Base-by-base conservation (phyloP, 2,113 vertebrate species). In the Sapayoa aenigma region DNA sequence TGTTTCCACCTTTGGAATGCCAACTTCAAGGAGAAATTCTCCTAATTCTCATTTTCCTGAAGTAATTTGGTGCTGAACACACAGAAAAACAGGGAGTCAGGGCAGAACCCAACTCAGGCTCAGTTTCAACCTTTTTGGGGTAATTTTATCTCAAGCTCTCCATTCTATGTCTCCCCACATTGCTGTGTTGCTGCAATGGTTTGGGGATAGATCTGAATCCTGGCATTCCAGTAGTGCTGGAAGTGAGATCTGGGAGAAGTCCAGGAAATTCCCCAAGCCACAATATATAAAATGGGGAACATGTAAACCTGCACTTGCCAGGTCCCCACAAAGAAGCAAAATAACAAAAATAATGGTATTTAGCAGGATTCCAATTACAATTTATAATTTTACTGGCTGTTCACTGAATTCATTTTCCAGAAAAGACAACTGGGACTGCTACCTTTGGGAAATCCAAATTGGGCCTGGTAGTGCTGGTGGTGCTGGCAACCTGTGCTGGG, bases 31-130 rank as follows among this genome's bases (percentile, higher is more conserved):
- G 55, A 74, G 41, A 87, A 92, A 87, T 35, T 59, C 80, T 75
- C 30, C 6, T 3, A 8, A 33, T 39, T 47, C 69, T 39, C 9
- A 1, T 33, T 77, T 52, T 78, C 50, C n/a, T 44, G 27, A 12
- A 84, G 39, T 35, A 42, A 15, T 12, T 23, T 63, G 62, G 56
- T 75, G 16, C 67, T 22, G 58, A 71, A 12, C 46, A 49, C 16
- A 4, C 0, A 5, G 46, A 17, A 33, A 56, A 30, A 0, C 0
- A 0, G 46, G 80, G 23, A 76, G 50, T 20, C 60, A 49, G 50
- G 67, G 52, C 56, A 79, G 56, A 75, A 62, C n/a, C 53, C 39
- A 75, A 14, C 17, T 60, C 20, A 1, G 18, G 50, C 37, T 65
- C 33, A 4, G 17, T 63, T 86, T 46, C 44, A 47, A 9, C 52